A percentile compares a stretch with the other conserved stretches of the same genome.
These are phyloP conservation scores for Pao palembangensis DNA, from an alignment of 2,113 vertebrate genomes.

Conservation along the genomic window DNA sequence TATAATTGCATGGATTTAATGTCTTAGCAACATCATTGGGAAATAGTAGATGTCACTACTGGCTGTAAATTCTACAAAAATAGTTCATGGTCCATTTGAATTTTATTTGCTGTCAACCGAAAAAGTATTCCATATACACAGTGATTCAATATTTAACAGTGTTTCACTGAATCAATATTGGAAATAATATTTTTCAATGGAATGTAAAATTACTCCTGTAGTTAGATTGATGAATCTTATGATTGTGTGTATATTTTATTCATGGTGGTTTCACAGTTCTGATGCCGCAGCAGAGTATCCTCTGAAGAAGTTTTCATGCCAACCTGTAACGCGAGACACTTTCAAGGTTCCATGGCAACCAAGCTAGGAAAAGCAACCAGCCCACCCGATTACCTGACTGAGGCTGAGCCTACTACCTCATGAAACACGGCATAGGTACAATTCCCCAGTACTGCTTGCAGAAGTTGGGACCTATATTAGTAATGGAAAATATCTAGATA, in stretches of 20 bases:
- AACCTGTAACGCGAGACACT: conserved; percentile 78
- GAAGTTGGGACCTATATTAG: not conserved
- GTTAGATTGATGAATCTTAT: too few relatives aligned
- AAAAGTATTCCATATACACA: too few relatives aligned
- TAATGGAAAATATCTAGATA: too few relatives aligned
- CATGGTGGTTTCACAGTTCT: conserved; percentile 89
- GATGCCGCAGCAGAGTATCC: conserved; percentile 95
- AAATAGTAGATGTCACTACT: too few relatives aligned
- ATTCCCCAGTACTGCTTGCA: not conserved
- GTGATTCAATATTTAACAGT: too few relatives aligned
- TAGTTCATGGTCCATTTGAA: too few relatives aligned
- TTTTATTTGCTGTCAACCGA: too few relatives aligned
- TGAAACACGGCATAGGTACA: conserved; percentile 97
- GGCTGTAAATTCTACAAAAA: too few relatives aligned
- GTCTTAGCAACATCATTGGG: too few relatives aligned
- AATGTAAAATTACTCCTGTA: not conserved
- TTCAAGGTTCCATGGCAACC: conserved; percentile 84
- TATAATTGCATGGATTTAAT: too few relatives aligned
- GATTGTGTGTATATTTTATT: not conserved
- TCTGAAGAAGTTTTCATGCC: conserved; percentile 87
- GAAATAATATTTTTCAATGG: too few relatives aligned
- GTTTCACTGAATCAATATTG: too few relatives aligned
- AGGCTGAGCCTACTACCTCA: conserved; percentile 97
- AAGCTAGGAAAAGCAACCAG: conserved; percentile 92
- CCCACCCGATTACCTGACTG: conserved; percentile 94